phyloP scores from a whole-genome alignment of 2,113 vertebrate species.

The Cettia cetti region DNA sequence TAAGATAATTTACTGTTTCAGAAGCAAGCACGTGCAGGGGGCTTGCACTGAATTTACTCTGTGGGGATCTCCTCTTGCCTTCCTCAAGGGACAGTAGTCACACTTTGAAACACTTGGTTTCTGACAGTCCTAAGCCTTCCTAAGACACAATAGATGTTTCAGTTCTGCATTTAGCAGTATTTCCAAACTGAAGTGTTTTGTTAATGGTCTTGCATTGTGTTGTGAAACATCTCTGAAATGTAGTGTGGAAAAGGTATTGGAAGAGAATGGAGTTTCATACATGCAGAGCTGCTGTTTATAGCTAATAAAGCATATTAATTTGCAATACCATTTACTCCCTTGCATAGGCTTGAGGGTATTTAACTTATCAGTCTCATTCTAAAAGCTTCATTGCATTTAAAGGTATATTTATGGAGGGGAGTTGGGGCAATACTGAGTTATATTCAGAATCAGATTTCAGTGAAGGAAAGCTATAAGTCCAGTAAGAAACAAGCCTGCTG shows the following conservation, averaged over 20 bases:
- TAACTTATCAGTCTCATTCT: neutral
- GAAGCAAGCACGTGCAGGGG: neutral
- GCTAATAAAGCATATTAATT: neutral
- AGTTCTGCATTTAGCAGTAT: neutral
- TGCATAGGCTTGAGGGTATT: neutral
- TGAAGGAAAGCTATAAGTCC: neutral
- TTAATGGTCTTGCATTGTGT: neutral
- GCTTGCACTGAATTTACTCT: neutral
- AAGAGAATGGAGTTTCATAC: neutral
- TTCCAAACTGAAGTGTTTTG: neutral
- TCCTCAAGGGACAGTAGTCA: neutral
- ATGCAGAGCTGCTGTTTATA: neutral
- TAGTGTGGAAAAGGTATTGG: neutral
- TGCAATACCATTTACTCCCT: neutral
- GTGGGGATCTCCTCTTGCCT: neutral
- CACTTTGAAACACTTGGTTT: neutral
- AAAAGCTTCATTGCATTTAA: neutral
- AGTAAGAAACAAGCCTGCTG: neutral
- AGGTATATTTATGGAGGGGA: neutral
- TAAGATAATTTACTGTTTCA: neutral
- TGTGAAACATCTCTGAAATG: neutral
- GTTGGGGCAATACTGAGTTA: neutral
- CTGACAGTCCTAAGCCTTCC: neutral
- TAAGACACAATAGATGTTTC: neutral
- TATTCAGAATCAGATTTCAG: neutral